Evolutionary conservation across 2,113 vertebrate species (phyloP).

Genomic region (Caranx melampygus): DNA sequence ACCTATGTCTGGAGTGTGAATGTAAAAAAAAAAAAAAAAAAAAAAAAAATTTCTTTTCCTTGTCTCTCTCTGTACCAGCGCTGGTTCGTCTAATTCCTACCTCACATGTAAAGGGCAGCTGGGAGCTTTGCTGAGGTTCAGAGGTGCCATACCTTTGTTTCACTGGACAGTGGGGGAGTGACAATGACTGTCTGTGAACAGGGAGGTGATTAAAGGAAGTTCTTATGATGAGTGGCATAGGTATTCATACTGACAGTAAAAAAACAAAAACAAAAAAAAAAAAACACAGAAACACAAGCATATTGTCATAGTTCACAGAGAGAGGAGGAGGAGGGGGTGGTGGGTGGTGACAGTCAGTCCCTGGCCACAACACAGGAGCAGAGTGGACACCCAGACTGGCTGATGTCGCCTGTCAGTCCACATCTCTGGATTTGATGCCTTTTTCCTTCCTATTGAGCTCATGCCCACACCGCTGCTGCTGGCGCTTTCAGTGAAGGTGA

Average conservation of each 20-base stretch:
- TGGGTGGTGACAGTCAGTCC: conserved; percentile 7
- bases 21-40: conserved; percentile 66
- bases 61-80: conserved; percentile 72
- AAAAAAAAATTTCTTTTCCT: conserved; percentile 58
- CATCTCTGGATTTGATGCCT: conserved; percentile 54
- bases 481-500: conserved; percentile 92
- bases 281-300: conserved; percentile 70
- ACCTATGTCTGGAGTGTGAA: conserved; percentile 67
- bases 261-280: conserved; percentile 75
- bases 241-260: conserved; percentile 72
- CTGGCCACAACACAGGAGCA: conserved; percentile 31
- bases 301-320: conserved; percentile 71
- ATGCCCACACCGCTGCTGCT: too few species aligned
- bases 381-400: conserved; percentile 36
- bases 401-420: conserved; percentile 23
- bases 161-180: conserved; percentile 68
- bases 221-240: conserved; percentile 61
- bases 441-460: conserved; percentile 23
- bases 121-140: conserved; percentile 55
- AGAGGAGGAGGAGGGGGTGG: not conserved
- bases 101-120: conserved; percentile 61
- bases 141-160: conserved; percentile 72
- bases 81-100: conserved; percentile 54
- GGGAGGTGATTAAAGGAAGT: conserved; percentile 65
- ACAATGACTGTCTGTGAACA: conserved; percentile 57